Evolutionary conservation across 2,113 vertebrate species (phyloP).

Genomic region (Salvelinus namaycush): DNA sequence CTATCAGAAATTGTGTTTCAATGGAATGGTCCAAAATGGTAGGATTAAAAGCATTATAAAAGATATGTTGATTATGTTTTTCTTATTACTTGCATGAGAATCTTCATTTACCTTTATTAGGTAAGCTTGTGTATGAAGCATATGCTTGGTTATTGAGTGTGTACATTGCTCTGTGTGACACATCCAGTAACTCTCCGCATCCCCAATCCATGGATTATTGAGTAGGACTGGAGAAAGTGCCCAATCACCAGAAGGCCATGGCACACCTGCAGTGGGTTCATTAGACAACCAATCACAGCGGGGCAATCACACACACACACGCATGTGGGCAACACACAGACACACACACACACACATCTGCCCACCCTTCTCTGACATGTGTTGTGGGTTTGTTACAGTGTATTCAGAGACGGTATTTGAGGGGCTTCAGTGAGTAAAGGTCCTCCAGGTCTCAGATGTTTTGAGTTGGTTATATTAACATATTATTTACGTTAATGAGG

Average conservation of each 20-base stretch:
- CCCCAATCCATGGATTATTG: not conserved
- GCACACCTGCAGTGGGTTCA: slow-evolving; percentile 15
- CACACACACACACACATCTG: not conserved
- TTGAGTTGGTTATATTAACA: slow-evolving; percentile 15
- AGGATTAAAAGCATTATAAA: slow-evolving; percentile 48
- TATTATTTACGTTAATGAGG: slow-evolving; percentile 38
- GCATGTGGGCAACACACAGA: not conserved
- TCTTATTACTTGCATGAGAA: slow-evolving; percentile 37
- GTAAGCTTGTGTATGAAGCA: not conserved
- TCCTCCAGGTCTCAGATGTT: slow-evolving; percentile 21
- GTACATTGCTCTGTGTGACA: not conserved
- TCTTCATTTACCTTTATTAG: not conserved
- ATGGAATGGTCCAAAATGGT: slow-evolving; percentile 26
- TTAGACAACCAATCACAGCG: not conserved
- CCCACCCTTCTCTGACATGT: slow-evolving; percentile 17
- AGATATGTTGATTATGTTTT: slow-evolving; percentile 2
- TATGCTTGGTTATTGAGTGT: slow-evolving; percentile 2
- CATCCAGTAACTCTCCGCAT: not conserved
- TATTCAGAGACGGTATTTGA: not conserved
- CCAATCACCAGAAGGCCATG: slow-evolving; percentile 47
- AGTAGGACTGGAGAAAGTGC: not conserved
- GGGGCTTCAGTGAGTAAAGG: not conserved
- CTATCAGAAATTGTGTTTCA: slow-evolving; percentile 31
- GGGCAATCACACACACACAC: not conserved
- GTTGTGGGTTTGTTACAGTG: slow-evolving; percentile 19